These are phyloP conservation scores for Rosalia funebris DNA, from an alignment of 2,888 invertebrate species.

Conservation along the genomic window DNA sequence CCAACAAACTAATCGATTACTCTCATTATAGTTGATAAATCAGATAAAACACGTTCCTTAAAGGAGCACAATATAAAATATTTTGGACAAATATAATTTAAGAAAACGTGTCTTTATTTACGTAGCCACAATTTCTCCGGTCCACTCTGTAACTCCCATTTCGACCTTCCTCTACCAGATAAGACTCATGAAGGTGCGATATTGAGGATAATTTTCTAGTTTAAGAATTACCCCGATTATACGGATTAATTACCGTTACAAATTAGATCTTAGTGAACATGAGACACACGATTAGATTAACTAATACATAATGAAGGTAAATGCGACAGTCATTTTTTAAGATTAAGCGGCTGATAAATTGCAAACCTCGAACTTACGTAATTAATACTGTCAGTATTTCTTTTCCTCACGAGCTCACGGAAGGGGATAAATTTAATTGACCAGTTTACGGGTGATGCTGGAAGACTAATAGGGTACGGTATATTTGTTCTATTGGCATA, in stretches of 20 bases:
- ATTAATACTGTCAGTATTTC: constrained; percentile 1
- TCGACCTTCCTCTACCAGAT: too few species aligned
- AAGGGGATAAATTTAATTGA: background rate
- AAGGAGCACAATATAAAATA: too few species aligned
- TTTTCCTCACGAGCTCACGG: background rate
- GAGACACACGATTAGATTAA: background rate
- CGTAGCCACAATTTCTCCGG: too few species aligned
- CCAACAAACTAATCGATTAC: too few species aligned
- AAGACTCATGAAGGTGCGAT: too few species aligned
- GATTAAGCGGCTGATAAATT: background rate
- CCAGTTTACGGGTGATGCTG: background rate
- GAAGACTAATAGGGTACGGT: background rate
- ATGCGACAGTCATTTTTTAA: background rate
- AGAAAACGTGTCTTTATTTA: too few species aligned
- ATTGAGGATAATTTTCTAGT: too few species aligned
- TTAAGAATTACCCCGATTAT: background rate
- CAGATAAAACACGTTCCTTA: too few species aligned
- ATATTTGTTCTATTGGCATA: background rate
- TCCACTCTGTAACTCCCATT: too few species aligned
- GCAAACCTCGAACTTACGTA: background rate
- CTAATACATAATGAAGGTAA: background rate
- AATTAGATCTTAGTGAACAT: background rate
- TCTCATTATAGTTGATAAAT: too few species aligned
- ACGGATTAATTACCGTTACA: background rate
- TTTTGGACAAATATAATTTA: too few species aligned